phyloP scores from a whole-genome alignment of 1,140 invertebrate genomes.

The Rhagoletis zephyria region DNA sequence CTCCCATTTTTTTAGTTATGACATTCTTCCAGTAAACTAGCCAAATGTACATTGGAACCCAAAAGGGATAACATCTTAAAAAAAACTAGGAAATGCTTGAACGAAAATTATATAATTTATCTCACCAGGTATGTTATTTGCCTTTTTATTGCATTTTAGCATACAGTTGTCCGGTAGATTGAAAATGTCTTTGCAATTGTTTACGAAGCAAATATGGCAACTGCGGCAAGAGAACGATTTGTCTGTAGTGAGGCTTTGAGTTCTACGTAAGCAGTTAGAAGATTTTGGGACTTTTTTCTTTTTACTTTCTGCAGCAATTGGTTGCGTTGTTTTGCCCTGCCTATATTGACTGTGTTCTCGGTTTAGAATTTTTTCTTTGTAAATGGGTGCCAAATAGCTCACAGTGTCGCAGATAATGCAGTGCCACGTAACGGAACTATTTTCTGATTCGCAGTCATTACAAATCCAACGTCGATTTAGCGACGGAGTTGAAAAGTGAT shows the following conservation, averaged over 20 bases:
- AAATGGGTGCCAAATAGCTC: conserved; percentile 71
- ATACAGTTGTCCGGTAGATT: conserved; percentile 64
- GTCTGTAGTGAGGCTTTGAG: conserved; percentile 69
- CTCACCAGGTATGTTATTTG: conserved; percentile 29
- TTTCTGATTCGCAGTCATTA: conserved; percentile 66
- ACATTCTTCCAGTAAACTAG: too few relatives aligned
- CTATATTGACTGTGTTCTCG: conserved; percentile 51
- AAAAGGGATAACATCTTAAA: neutral
- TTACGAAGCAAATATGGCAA: conserved; percentile 71
- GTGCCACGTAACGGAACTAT: conserved; percentile 73
- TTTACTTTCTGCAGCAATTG: conserved; percentile 53
- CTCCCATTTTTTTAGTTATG: too few relatives aligned
- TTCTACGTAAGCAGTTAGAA: conserved; percentile 62
- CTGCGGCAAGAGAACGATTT: conserved; percentile 66
- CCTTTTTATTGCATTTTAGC: conserved; percentile 53
- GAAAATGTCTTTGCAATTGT: conserved; percentile 71
- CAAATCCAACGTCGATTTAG: conserved; percentile 71
- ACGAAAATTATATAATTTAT: conserved; percentile 3
- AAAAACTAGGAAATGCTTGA: neutral
- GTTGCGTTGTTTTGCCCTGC: conserved; percentile 43
- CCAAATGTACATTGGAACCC: neutral
- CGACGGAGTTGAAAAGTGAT: conserved; percentile 71
- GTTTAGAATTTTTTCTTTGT: conserved; percentile 66
- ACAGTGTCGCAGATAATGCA: conserved; percentile 72
- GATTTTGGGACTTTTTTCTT: conserved; percentile 51